A percentile compares a stretch with the other conserved stretches of the same genome.
phyloP scores from a whole-genome alignment of 1,140 invertebrate genomes.

The Ptiloglossa arizonensis region DNA sequence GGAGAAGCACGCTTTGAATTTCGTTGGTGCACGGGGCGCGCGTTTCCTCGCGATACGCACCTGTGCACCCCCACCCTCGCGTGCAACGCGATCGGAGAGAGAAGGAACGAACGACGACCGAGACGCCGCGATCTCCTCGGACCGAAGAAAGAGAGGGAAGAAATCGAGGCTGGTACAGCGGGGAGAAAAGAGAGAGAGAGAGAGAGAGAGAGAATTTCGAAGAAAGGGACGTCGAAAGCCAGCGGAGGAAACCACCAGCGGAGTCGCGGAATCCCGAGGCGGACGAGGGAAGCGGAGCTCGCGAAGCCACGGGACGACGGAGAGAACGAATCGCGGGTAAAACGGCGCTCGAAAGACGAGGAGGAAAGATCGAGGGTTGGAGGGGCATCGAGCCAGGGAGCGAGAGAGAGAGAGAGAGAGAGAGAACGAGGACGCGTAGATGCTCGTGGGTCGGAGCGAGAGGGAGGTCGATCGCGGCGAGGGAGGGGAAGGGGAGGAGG shows the following conservation, averaged over 20 bases:
- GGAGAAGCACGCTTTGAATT: no score
- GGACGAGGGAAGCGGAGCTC: neutral
- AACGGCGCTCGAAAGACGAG: no score
- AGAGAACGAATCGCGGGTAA: no score
- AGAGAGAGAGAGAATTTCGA: neutral
- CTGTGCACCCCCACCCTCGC: constrained; percentile 13
- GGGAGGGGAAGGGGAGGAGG: neutral
- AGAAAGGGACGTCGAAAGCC: neutral
- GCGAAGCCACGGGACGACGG: neutral
- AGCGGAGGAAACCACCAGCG: neutral
- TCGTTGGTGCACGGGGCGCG: neutral
- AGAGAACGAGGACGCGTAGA: constrained; percentile 8
- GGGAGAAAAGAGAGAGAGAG: neutral
- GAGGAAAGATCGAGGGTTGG: no score
- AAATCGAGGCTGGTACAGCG: neutral
- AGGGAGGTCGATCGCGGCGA: neutral
- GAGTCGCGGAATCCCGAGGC: neutral
- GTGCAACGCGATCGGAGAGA: neutral
- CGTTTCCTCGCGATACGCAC: neutral
- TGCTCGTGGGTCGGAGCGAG: neutral
- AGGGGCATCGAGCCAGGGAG: no score
- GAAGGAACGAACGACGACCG: neutral
- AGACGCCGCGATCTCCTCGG: constrained; percentile 12
- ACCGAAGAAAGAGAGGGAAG: constrained; percentile 14
- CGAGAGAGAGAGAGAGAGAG: constrained; percentile 11